A percentile compares a stretch with the other conserved stretches of the same genome.
Evolutionary conservation across 2,888 invertebrate genomes (phyloP).

Genomic region (Andricus quercusramuli): DNA sequence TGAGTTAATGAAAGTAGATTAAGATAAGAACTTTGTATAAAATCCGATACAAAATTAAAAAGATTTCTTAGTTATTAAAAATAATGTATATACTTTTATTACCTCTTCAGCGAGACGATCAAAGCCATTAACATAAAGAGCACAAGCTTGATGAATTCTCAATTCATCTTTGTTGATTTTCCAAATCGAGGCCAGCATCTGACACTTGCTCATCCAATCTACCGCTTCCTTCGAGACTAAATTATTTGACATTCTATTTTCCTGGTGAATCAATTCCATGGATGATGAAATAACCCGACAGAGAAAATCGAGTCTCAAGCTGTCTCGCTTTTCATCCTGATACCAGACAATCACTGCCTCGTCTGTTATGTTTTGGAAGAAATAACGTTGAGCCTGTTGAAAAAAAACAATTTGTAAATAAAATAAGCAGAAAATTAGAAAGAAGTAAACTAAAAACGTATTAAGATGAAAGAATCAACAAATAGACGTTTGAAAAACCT

Average conservation of each 20-base stretch:
- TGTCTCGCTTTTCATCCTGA: constrained; percentile 84
- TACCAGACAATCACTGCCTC: constrained; percentile 71
- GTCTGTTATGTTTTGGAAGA: constrained; percentile 74
- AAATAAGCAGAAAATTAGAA: constrained; percentile 6
- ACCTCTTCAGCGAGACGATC: constrained; percentile 84
- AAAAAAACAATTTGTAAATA: constrained; percentile 19
- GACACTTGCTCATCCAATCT: constrained; percentile 87
- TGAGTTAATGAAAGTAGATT: constrained; percentile 79
- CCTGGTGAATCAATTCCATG: constrained; percentile 86
- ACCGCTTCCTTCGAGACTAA: constrained; percentile 79
- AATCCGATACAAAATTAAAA: background rate
- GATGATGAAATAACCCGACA: constrained; percentile 87
- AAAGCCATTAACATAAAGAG: constrained; percentile 82
- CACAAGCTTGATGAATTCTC: constrained; percentile 87
- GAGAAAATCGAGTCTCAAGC: constrained; percentile 86
- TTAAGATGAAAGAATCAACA: background rate
- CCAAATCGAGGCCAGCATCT: constrained; percentile 88
- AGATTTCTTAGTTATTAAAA: constrained; percentile 37
- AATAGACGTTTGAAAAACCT: constrained; percentile 59
- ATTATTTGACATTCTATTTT: constrained; percentile 80
- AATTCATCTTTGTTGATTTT: constrained; percentile 87
- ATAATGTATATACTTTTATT: constrained; percentile 44
- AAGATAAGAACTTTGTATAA: no score
- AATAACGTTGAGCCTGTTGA: constrained; percentile 70
- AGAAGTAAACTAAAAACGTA: background rate